Evolutionary conservation across 2,888 invertebrate species (phyloP).

Genomic region (Papilio elwesi): DNA sequence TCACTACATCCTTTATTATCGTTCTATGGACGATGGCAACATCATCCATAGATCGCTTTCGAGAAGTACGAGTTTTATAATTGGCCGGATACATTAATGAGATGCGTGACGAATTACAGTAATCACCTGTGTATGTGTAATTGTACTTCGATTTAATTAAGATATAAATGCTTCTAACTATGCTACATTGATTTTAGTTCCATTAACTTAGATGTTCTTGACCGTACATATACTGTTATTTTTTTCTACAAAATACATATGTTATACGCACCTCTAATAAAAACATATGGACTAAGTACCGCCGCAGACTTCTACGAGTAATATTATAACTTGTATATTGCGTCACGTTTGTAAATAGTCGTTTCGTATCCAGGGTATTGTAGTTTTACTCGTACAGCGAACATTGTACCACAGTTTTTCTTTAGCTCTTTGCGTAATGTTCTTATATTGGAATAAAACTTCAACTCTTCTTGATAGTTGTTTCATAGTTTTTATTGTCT

Average conservation of each 20-base stretch:
- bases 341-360: too few species aligned
- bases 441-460: too few species aligned
- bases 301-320: too few species aligned
- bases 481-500: too few species aligned
- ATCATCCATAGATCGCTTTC: constrained; percentile 26
- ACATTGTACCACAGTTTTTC: too few species aligned
- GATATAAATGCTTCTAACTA: constrained; percentile 4
- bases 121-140: constrained; percentile 21
- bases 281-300: not conserved
- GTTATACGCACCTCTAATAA: not conserved
- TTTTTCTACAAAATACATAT: not conserved
- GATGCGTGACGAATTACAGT: constrained; percentile 27
- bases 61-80: constrained; percentile 25
- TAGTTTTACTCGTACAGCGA: too few species aligned
- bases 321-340: too few species aligned
- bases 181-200: not conserved
- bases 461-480: too few species aligned
- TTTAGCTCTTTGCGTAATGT: too few species aligned
- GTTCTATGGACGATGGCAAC: too few species aligned
- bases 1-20: constrained; percentile 34
- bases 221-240: not conserved
- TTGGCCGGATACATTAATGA: constrained; percentile 29
- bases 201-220: not conserved
- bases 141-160: constrained; percentile 29
- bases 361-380: too few species aligned